Base-by-base conservation (phyloP, 2,113 vertebrate species). In the Heterotilapia buettikoferi region DNA sequence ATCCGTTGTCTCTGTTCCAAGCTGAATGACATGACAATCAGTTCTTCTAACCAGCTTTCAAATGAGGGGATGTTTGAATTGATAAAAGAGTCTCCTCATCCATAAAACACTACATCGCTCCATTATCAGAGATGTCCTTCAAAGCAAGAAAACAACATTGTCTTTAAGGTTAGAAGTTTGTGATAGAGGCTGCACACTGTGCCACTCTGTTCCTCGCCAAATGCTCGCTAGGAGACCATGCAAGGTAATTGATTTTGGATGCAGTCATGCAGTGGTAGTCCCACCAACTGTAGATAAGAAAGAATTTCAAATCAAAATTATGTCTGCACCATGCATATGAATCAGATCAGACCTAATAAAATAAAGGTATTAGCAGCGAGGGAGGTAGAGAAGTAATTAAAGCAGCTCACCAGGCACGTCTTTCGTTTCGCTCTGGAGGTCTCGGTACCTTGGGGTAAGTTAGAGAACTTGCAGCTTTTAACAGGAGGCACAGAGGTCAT, bases 201-300 rank as follows among this genome's bases (percentile, higher is more conserved):
- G 83, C 82, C 86, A 81, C 85, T 85, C 73, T 84, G 90, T 85
- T 88, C 85, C 80, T 87, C 26, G 47, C 87, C 90, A 89, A 89
- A 89, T 26, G 82, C 92, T 94, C 93, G 33, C 90, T 94, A 84
- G 91, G 94, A 93, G 91, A 93, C 90, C 88, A 87, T 81, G 91
- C 89, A 73, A 93, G 93, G 92, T 96, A 96, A 96, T 95, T 96
- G 95, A 96, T 96, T 96, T 96, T 93, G 87, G 91, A 95, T 92
- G 95, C 94, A 92, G 91, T 93, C 94, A 94, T 94, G 95, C 95
- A 90, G 95, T 66, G 90, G 89, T 57, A 84, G 92, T 92, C 91
- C 73, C 90, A 71, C 89, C 84, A 80, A 88, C 87, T 19, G 56
- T 86, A 92, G 94, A 95, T 95, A 94, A 95, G 89, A 95, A 92